Evolutionary conservation across 2,113 vertebrate genomes (phyloP), one percentile per base, ranked within the genome.

Genomic region (Dipodomys spectabilis): DNA sequence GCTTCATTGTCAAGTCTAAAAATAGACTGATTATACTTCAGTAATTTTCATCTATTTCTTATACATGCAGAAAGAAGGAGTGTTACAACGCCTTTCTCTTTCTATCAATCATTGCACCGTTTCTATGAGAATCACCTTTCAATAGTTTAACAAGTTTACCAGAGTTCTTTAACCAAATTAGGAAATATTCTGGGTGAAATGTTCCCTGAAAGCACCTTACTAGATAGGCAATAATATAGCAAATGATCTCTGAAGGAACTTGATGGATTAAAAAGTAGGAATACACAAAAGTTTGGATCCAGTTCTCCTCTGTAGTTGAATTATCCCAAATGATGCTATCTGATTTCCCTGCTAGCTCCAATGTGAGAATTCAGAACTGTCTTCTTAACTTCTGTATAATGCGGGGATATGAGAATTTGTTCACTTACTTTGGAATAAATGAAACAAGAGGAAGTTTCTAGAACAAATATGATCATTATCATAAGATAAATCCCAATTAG

Each of bases 111-210:
- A 95, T 82, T 71, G 72, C 44, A 85, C 23, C 44, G 49, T 92
- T 93, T 96, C 84, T 87, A 78, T 73, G 69, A 95, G 77, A 91
- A 90, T 92, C 77, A 95, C 20, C 25, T 95, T 92, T 96, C 25
- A 86, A 87, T 78, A 92, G 83, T 95, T 93, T 90, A 94, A 80
- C 57, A 93, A 94, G n/a, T 94, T 95, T 93, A 91, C 5, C 77
- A 72, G 65, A 79, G 57, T 90, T 95, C 81, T 95, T 92, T 93
- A 95, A 91, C 95, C 90, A 95, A 96, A 96, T 95, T 95, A 96
- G 95, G 90, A 93, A 95, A 87, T 90, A 79, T 88, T 95, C 69
- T 75, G 77, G 12, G 69, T 87, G 35, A 96, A 91, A 74, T 18
- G 1, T 82, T 92, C 71, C 27, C 44, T 23, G 4, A 68, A 90